A percentile compares a stretch with the other conserved stretches of the same genome.
Evolutionary conservation across 2,797 vertebrate species (phyloP).

Genomic region (Pygocentrus nattereri): DNA sequence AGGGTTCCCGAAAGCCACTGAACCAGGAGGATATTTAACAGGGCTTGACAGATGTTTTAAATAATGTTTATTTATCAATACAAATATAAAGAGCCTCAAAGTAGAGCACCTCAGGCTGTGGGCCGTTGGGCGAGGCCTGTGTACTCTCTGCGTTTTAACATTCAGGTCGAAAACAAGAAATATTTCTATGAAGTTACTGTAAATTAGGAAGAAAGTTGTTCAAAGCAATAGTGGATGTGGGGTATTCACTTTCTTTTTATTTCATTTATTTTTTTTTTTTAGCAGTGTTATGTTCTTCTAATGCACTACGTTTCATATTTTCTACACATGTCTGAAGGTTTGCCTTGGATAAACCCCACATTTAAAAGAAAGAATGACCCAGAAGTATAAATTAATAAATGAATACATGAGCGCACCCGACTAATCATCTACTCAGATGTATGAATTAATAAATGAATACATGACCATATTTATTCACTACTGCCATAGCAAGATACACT

Average conservation of each 20-base stretch:
- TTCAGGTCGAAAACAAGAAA: background rate
- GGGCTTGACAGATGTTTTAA: slow-evolving; percentile 84
- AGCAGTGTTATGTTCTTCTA: background rate
- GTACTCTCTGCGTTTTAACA: background rate
- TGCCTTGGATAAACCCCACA: background rate
- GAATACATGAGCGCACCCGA: slow-evolving; percentile 64
- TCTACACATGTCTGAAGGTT: too few species aligned
- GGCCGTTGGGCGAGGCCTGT: background rate
- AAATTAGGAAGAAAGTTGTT: background rate
- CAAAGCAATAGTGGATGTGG: background rate
- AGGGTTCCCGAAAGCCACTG: slow-evolving; percentile 79
- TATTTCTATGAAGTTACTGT: background rate
- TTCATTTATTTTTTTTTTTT: background rate
- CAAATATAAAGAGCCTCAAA: slow-evolving; percentile 75
- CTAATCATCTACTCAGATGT: slow-evolving; percentile 63
- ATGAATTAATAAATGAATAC: slow-evolving; percentile 75
- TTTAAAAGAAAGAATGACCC: slow-evolving; percentile 18
- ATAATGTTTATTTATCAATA: slow-evolving; percentile 87
- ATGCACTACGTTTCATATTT: background rate
- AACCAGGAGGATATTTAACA: slow-evolving; percentile 80
- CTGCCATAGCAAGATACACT: slow-evolving; percentile 68
- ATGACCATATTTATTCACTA: slow-evolving; percentile 72
- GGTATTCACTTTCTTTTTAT: background rate
- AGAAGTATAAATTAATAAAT: slow-evolving; percentile 72
- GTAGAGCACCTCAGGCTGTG: slow-evolving; percentile 58